Base-by-base conservation (phyloP, 1,140 invertebrate genomes). In the Drosophila cardini region DNA sequence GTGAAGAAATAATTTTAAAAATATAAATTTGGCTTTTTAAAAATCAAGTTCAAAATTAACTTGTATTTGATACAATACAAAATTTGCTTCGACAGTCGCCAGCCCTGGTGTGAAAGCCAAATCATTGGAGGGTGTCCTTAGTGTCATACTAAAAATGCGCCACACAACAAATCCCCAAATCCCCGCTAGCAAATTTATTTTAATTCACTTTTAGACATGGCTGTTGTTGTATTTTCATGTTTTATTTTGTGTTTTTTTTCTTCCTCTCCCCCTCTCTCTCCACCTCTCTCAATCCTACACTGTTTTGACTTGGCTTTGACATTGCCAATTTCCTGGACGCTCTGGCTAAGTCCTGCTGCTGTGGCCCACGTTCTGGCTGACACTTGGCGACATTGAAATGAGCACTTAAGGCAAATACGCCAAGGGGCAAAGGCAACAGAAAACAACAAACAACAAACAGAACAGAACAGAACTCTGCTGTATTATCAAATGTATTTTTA, bases 401-500 rank as follows among this genome's bases (percentile, higher is more conserved):
- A 89, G 77, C 84, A 89, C 80, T 87, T 89, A 89, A 84, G 77
- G 80, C 77, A 89, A 87, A 87, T 84, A 84, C 73, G 83, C 72
- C 72, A 52, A 68, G 42, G 72, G 65, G 56, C 58, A 71, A 38
- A 56, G 68, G 57, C 69, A 55, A 71, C 18, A 13, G 36, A 3
- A 18, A 4, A 65, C 58, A 32, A 53, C 61, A 64, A 80, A 81
- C 67, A 86, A 69, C 74, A 86, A 86, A 79, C 60, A 64, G 65
- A 86, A 76, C 60, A 70, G 81, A 86, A 79, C 60, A 64, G 65
- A 86, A 76, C 60, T 79, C 67, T 5, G 58, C 80, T 71, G 60
- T 89, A 85, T 89, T 89, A 89, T 89, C 84, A 89, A 89, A 89
- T 89, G 84, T 89, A 89, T 89, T 89, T 89, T 89, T 89, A 89